phyloP scores from a whole-genome alignment of 2,888 invertebrate genomes.

The Serripes groenlandicus region DNA sequence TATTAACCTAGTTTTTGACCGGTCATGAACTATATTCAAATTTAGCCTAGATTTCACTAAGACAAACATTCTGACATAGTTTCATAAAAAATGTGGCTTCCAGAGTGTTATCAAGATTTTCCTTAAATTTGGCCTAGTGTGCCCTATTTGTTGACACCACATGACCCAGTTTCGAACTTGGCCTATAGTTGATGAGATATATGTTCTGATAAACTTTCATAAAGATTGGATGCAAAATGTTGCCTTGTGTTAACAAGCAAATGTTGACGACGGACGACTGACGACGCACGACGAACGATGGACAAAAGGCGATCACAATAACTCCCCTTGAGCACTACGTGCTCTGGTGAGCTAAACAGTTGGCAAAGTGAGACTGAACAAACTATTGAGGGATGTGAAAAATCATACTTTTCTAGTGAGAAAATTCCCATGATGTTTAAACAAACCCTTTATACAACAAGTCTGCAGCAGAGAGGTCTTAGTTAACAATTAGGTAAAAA shows the following conservation, averaged over 20 bases:
- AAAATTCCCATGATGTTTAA: no score
- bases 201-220: neutral
- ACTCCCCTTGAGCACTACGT: neutral
- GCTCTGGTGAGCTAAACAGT: neutral
- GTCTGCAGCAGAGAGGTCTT: no score
- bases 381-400: no score
- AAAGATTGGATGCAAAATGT: neutral
- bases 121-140: neutral
- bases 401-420: no score
- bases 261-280: neutral
- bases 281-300: no score
- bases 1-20: neutral
- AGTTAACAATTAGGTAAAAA: no score
- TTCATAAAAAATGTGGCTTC: neutral
- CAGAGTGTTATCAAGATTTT: neutral
- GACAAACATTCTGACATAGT: neutral
- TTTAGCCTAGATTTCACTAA: neutral
- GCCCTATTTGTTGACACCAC: neutral
- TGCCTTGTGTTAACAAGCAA: neutral
- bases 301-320: neutral
- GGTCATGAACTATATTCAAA: neutral
- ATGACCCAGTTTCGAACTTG: neutral
- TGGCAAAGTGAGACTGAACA: no score
- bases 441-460: no score
- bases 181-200: neutral